These are phyloP conservation scores for Anisognathus igniventris DNA, from an alignment of 2,797 vertebrate species.

Conservation along the genomic window DNA sequence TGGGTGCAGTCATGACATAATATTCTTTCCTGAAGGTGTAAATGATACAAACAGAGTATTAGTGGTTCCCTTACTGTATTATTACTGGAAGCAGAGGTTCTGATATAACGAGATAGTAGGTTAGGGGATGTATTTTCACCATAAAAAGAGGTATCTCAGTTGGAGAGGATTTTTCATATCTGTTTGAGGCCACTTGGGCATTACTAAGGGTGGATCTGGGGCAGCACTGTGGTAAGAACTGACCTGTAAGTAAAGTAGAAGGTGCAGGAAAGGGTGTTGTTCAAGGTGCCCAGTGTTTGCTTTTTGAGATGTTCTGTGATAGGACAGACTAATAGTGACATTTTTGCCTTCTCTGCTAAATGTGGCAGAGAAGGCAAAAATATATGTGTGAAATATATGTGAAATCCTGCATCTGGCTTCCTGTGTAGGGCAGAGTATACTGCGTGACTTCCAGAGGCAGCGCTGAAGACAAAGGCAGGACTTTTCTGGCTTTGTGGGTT, in stretches of 20 bases:
- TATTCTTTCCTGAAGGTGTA: background rate
- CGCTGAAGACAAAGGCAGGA: background rate
- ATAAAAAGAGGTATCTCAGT: background rate
- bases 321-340: background rate
- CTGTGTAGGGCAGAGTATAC: background rate
- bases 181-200: background rate
- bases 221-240: background rate
- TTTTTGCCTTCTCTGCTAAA: background rate
- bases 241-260: background rate
- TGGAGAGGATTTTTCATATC: background rate
- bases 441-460: background rate
- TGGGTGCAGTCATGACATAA: background rate
- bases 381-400: background rate
- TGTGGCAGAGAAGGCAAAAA: too few species aligned
- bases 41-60: background rate
- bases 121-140: background rate
- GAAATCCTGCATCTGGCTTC: background rate
- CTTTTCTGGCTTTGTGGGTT: background rate
- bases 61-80: background rate
- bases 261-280: background rate
- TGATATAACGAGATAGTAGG: background rate
- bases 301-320: background rate
- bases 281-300: background rate
- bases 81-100: background rate
- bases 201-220: background rate